Percentiles rank a stretch among this genome's conserved stretches.
phyloP scores from a whole-genome alignment of 2,113 vertebrate genomes.

The Microtus pennsylvanicus region DNA sequence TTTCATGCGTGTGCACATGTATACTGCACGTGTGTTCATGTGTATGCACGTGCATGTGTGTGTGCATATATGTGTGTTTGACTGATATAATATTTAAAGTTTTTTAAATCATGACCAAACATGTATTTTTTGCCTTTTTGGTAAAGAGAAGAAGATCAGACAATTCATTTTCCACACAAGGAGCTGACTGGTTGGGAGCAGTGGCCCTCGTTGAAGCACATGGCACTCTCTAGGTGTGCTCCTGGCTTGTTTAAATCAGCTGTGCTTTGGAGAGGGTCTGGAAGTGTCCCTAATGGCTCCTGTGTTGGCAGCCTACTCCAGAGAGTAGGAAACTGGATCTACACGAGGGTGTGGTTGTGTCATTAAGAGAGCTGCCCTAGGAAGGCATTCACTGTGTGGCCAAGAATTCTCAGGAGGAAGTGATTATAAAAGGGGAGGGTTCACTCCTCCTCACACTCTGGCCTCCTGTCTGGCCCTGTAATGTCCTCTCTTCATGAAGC shows the following conservation, averaged over 20 bases:
- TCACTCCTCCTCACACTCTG: not conserved
- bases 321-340: no score
- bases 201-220: not conserved
- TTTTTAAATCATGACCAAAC: not conserved
- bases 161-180: not conserved
- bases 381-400: not conserved
- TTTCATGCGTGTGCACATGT: not conserved
- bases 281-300: no score
- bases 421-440: not conserved
- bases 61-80: not conserved
- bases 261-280: not conserved
- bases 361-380: not conserved
- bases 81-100: not conserved
- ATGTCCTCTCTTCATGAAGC: not conserved
- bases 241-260: not conserved
- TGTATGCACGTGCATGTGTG: not conserved
- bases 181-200: not conserved
- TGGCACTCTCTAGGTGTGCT: rapidly evolving
- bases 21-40: not conserved
- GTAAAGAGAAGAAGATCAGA: not conserved
- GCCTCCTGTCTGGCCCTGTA: not conserved
- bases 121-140: not conserved
- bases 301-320: not conserved
- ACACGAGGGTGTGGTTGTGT: no score
- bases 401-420: not conserved